These are phyloP conservation scores for Euschistus heros DNA, from an alignment of 1,140 invertebrate genomes.

Conservation along the genomic window DNA sequence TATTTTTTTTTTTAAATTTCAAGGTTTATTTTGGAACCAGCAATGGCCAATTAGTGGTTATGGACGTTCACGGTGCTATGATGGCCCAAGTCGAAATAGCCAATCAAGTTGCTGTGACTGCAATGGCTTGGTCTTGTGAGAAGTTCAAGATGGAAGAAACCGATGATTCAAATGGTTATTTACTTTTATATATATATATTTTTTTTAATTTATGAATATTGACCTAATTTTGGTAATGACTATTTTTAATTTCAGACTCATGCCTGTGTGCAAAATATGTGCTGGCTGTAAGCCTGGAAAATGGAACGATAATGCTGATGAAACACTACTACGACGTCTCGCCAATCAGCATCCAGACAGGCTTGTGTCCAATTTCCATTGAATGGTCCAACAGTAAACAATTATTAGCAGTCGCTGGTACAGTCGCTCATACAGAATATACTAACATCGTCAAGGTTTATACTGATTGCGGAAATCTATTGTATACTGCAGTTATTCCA, in stretches of 20 bases:
- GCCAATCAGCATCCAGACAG: conserved; percentile 72
- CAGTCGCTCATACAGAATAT: conserved; percentile 43
- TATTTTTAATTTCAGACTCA: conserved; percentile 14
- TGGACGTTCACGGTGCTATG: conserved; percentile 92
- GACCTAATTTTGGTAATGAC: background rate
- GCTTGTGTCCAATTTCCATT: conserved; percentile 66
- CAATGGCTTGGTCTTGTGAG: conserved; percentile 93
- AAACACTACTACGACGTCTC: conserved; percentile 86
- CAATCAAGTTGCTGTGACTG: conserved; percentile 67
- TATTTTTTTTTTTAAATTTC: conserved; percentile 18
- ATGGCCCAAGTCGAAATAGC: conserved; percentile 78
- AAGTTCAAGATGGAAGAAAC: conserved; percentile 97
- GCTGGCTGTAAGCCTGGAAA: conserved; percentile 76
- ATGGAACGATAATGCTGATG: conserved; percentile 78
- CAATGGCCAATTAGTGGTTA: conserved; percentile 84
- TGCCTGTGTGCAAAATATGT: conserved; percentile 46
- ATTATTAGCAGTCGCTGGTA: conserved; percentile 83
- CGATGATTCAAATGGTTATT: conserved; percentile 43
- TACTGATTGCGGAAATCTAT: conserved; percentile 56
- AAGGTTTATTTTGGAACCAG: conserved; percentile 91
- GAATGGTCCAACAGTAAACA: conserved; percentile 95
- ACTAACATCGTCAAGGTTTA: conserved; percentile 68
- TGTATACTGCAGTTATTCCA: conserved; percentile 66
- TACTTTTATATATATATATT: background rate
- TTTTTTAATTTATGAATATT: background rate